phyloP scores from a whole-genome alignment of 2,113 vertebrate genomes.

The Candoia aspera region DNA sequence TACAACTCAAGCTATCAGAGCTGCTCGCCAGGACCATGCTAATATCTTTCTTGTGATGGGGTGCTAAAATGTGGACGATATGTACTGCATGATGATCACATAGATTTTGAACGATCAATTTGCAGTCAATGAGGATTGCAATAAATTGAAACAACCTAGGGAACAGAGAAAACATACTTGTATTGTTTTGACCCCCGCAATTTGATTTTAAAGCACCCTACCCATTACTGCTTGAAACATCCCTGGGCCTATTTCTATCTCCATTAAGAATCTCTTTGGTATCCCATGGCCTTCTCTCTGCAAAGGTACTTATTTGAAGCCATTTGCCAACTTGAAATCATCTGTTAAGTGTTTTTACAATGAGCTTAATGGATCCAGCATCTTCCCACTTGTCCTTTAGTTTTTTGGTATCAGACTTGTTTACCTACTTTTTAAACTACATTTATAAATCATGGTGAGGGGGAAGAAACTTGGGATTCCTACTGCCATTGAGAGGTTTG shows the following conservation, averaged over 20 bases:
- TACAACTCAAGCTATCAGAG: background rate
- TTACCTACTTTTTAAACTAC: slow-evolving; percentile 4
- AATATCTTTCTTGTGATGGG: background rate
- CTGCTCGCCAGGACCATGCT: background rate
- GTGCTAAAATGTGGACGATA: background rate
- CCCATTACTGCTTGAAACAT: slow-evolving; percentile 11
- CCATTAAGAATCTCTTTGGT: slow-evolving; percentile 16
- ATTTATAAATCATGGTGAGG: background rate
- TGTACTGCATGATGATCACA: no score
- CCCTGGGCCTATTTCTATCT: background rate
- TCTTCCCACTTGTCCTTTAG: background rate
- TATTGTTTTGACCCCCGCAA: background rate
- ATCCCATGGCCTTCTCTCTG: background rate
- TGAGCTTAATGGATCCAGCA: slow-evolving; percentile 19
- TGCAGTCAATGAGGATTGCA: background rate
- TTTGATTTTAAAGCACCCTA: slow-evolving; percentile 16
- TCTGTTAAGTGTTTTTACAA: slow-evolving; percentile 35
- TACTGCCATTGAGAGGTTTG: background rate
- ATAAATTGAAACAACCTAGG: background rate
- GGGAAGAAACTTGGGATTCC: background rate
- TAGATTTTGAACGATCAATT: background rate
- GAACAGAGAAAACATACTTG: background rate
- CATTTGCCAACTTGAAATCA: slow-evolving; percentile 21
- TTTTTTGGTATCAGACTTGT: background rate
- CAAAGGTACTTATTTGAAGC: slow-evolving; percentile 29